Base-by-base conservation (phyloP, 2,797 vertebrate genomes). In the Sebastes vulpes region DNA sequence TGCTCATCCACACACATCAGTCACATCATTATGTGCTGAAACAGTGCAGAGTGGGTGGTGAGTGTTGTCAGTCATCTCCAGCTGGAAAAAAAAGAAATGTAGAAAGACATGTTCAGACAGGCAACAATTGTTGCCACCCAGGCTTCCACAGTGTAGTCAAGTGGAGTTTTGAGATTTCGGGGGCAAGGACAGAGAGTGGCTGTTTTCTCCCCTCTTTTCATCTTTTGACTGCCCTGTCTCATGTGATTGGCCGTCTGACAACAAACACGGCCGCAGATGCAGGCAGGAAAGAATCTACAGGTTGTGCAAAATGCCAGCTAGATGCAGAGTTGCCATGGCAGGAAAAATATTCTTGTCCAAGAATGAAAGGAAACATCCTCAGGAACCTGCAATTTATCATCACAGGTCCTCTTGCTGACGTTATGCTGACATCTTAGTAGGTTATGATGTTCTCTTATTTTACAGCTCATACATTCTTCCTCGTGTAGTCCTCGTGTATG, bases 1-100 rank as follows among this genome's bases (percentile, higher is more conserved):
- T 65, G 69, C 88, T 90, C 83, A 85, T 86, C 86, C 74, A 81
- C 88, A 85, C 88, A 87, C 88, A 89, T 90, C 92, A 89, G 81
- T 88, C 89, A 87, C 81, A 81, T 91, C 82, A 90, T 92, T 91
- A 88, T 90, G 78, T 84, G 79, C 83, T 72, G 88, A 86, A 87
- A 87, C 79, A 72, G 79, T 89, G 83, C 75, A 74, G 83, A 90
- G 90, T 88, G 83, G 88, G 93, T 85, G 85, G 87, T 83, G 89
- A 85, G 82, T 63, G 78, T 84, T 91, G 92, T 92, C 90, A 91
- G 76, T 93, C 90, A 91, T 80, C 72, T 79, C 75, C 68, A 77
- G 89, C 61, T 75, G 16, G 75, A 75, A 76, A 76, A 75, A 54
- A 67, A 56, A 50, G n/a, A 50, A 77, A 65, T 42, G 11, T 53